A percentile compares a stretch with the other conserved stretches of the same genome.
These are phyloP conservation scores for Melolontha melolontha DNA, from an alignment of 2,888 invertebrate genomes.

Conservation along the genomic window DNA sequence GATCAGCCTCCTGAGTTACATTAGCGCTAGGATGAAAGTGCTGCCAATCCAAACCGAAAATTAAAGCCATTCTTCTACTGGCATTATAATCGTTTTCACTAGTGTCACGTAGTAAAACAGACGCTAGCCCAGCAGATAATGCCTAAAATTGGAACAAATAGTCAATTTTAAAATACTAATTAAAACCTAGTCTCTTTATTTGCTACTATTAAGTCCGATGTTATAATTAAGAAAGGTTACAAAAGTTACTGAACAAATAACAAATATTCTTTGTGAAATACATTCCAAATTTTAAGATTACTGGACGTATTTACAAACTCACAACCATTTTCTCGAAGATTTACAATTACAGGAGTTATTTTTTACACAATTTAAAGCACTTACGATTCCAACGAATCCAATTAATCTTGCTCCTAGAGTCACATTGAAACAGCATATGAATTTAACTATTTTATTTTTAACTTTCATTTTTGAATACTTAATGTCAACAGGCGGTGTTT, in stretches of 20 bases:
- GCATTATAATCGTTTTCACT: constrained; percentile 23
- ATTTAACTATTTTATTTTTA: constrained; percentile 31
- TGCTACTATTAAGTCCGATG: too few species aligned
- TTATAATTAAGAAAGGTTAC: too few species aligned
- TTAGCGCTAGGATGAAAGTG: constrained; percentile 35
- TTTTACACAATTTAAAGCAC: not conserved
- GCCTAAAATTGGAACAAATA: constrained; percentile 3
- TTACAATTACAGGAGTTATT: too few species aligned
- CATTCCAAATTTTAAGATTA: too few species aligned
- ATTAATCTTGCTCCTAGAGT: constrained; percentile 32
- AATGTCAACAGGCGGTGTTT: too few species aligned
- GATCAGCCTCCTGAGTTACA: constrained; percentile 33
- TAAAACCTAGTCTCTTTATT: too few species aligned
- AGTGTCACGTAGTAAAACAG: constrained; percentile 25
- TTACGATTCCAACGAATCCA: constrained; percentile 35
- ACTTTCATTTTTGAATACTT: constrained; percentile 13
- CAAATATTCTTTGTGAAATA: constrained; percentile 1
- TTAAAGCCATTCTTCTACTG: constrained; percentile 27
- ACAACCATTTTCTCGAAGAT: too few species aligned
- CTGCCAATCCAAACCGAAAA: constrained; percentile 37
- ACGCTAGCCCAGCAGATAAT: constrained; percentile 14
- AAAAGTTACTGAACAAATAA: not conserved
- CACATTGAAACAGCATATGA: constrained; percentile 27
- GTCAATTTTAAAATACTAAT: not conserved
- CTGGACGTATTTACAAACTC: too few species aligned